Base-by-base conservation (phyloP, 2,888 invertebrate genomes). In the Mimachlamys varia region DNA sequence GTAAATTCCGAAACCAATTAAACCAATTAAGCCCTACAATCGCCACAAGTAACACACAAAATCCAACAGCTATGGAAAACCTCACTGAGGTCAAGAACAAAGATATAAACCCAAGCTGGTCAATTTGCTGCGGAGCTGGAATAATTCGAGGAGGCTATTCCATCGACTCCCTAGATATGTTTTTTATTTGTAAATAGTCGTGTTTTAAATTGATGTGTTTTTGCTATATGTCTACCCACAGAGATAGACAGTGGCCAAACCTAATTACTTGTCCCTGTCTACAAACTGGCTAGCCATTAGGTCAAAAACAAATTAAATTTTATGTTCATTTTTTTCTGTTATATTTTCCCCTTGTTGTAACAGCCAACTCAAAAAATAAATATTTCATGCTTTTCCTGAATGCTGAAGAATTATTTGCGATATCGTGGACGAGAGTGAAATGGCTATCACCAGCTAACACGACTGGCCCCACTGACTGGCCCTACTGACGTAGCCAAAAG, bases 141-240 rank as follows among this genome's bases (percentile, higher is more conserved):
- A 76, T 10, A 12, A 33, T 27, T 33, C 27, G 33, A 33, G 76
- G 1, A 76, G 33, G 22, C 33, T 76, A 58, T 27, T 76, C 76
- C 76, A 33, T 13, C 27, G 76, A 76, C 76, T 76, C 27, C 33
- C 76, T 13, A 27, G 13, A 76, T 13, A 76, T 76, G 33, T 76
- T 76, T 76, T 76, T 76, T 27, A 27, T 76, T 76, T 76, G 76
- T 76, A 27, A 76, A 76, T 76, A 76, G 76, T 76, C 33, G 76
- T 76, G 27, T 33, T 76, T 76, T 76, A 76, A 76, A 76, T 76
- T 76, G 76, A 76, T 76, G 76, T 76, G 76, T 76, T 76, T 76
- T 76, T 76, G 76, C 76, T 76, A 17, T 76, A 33, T 76, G 76
- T 76, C 27, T 76, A 33, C 76, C 33, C 76, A 76, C 33, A 0